Conservation (phyloP, 35 echinoderm and acorn worm species). For the Strongylocentrotus purpuratus region DNA sequence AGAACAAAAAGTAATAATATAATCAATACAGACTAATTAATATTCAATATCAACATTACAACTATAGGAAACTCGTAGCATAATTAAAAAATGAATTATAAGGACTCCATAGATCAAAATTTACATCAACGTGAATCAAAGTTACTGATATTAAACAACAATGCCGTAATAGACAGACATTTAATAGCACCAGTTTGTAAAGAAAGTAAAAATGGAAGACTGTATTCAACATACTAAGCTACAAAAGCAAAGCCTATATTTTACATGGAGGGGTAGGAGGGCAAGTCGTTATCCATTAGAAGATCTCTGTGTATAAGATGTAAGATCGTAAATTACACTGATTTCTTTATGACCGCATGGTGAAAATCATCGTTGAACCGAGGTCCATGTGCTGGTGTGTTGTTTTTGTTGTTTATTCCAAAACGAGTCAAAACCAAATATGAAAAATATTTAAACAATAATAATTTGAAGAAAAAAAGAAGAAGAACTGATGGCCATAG, state of each 20-base stretch:
- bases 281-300: no score
- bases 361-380: not conserved
- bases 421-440: not conserved
- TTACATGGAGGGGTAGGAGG: no score
- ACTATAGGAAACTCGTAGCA: not conserved
- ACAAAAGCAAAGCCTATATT: no score
- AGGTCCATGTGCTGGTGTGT: not conserved
- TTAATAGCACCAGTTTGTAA: not conserved
- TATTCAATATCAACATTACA: not conserved
- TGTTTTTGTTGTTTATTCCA: not conserved
- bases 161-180: not conserved
- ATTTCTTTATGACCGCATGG: not conserved
- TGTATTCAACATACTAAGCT: no score
- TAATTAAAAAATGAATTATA: not conserved
- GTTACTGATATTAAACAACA: not conserved
- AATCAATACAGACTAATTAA: not conserved
- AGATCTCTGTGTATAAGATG: no score
- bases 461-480: no score
- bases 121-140: not conserved
- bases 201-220: not conserved
- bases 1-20: not conserved
- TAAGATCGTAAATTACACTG: not conserved
- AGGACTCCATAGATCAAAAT: not conserved
- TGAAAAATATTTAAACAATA: not conserved
- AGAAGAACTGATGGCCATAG: not conserved